These are phyloP conservation scores for Thalpophila matura DNA, from an alignment of 2,888 invertebrate genomes.

Conservation along the genomic window DNA sequence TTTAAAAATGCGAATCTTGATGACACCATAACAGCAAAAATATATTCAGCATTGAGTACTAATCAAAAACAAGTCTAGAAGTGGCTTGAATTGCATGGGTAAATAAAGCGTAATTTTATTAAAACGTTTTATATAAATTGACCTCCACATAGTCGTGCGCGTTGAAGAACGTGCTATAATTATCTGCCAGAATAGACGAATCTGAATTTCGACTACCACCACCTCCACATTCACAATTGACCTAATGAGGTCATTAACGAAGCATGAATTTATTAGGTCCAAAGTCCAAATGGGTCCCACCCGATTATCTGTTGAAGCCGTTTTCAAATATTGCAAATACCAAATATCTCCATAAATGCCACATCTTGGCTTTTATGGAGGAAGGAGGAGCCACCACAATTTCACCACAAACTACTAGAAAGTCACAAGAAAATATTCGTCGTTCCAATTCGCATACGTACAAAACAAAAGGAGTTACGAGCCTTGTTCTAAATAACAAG, in stretches of 20 bases:
- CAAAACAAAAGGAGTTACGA: constrained; percentile 31
- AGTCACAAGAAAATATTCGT: background rate
- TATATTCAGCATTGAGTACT: background rate
- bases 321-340: too few species aligned
- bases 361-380: too few species aligned
- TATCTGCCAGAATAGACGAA: background rate
- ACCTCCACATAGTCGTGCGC: background rate
- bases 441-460: background rate
- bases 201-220: background rate
- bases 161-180: background rate
- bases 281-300: background rate
- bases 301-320: background rate
- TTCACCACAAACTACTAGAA: too few species aligned
- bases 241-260: background rate
- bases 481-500: constrained; percentile 18
- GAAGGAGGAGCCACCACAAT: too few species aligned
- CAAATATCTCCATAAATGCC: constrained; percentile 1
- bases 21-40: background rate
- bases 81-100: background rate
- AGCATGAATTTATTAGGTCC: background rate
- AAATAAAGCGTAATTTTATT: background rate
- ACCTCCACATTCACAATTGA: too few species aligned
- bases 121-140: background rate
- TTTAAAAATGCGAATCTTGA: background rate
- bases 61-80: constrained; percentile 3